Conservation (phyloP, 2,797 vertebrate species). For the Bradypus variegatus region DNA sequence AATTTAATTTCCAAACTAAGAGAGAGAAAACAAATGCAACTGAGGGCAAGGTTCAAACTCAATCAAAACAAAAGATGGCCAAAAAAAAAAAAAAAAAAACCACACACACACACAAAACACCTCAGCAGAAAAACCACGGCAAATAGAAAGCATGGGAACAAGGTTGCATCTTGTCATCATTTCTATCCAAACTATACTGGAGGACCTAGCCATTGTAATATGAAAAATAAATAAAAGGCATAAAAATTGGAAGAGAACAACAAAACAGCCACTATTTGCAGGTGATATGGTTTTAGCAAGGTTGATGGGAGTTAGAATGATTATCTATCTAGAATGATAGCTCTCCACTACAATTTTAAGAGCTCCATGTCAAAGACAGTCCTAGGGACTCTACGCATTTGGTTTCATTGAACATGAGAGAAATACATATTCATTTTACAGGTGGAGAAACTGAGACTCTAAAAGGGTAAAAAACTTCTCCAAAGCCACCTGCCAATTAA, state of each 20-base stretch:
- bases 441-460: background rate
- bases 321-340: background rate
- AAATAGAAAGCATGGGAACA: background rate
- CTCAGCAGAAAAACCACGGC: background rate
- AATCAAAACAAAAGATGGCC: background rate
- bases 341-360: background rate
- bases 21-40: background rate
- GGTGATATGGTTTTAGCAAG: background rate
- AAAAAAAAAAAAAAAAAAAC: background rate
- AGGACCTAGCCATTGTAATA: background rate
- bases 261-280: background rate
- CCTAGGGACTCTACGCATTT: background rate
- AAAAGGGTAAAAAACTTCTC: background rate
- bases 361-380: background rate
- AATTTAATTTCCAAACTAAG: background rate
- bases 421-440: background rate
- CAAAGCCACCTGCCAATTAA: background rate
- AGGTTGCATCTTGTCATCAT: background rate
- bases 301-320: fast-evolving
- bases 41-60: background rate
- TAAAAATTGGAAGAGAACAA: background rate
- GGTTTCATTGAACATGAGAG: background rate
- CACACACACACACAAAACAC: no score
- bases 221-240: background rate
- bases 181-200: background rate